These are phyloP conservation scores for Chanos chanos DNA, from an alignment of 2,797 vertebrate species.

Conservation along the genomic window DNA sequence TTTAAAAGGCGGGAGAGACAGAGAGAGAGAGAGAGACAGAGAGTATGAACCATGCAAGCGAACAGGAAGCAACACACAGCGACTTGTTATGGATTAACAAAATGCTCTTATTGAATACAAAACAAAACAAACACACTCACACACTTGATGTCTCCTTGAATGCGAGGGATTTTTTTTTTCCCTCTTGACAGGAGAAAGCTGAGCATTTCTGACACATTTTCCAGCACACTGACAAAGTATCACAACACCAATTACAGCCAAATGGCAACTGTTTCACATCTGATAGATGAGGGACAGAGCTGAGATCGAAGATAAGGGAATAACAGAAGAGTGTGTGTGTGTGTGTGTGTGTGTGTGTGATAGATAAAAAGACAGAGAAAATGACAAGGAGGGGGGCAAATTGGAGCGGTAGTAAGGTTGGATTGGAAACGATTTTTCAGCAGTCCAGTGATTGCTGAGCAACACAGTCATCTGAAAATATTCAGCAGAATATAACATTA, in stretches of 20 bases:
- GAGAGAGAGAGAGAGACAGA: too few species aligned
- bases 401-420: background rate
- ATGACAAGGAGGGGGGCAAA: background rate
- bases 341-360: conserved; percentile 4
- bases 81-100: too few species aligned
- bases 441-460: too few species aligned
- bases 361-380: background rate
- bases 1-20: too few species aligned
- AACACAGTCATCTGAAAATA: too few species aligned
- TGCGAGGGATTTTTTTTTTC: too few species aligned
- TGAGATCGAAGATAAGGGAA: conserved; percentile 17
- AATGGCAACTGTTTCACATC: conserved; percentile 37
- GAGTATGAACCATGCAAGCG: too few species aligned
- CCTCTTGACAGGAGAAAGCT: background rate
- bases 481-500: background rate
- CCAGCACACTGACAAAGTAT: conserved; percentile 28
- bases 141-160: too few species aligned
- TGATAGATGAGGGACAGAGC: conserved; percentile 9
- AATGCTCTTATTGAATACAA: too few species aligned
- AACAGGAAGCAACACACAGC: too few species aligned
- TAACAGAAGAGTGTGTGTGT: conserved; percentile 13
- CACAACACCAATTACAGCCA: conserved; percentile 42
- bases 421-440: too few species aligned
- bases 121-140: too few species aligned
- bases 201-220: conserved; percentile 22